Evolutionary conservation across 2,888 invertebrate genomes (phyloP).

Genomic region (Dascillus cervinus): DNA sequence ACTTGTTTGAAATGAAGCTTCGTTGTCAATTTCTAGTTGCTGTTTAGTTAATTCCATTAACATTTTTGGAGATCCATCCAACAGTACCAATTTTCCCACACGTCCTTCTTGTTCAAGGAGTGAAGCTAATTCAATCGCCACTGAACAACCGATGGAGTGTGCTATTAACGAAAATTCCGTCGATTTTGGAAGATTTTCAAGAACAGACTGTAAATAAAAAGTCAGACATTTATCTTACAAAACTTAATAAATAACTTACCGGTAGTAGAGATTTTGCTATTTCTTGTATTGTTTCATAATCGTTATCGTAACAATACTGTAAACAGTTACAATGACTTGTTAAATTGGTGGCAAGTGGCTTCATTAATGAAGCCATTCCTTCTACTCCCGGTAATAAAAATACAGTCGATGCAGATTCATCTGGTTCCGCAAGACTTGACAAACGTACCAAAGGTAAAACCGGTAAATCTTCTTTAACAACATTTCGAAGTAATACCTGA

Average conservation of each 20-base stretch:
- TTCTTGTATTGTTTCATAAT: constrained; percentile 40
- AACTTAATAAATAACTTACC: constrained; percentile 44
- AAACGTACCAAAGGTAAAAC: no score
- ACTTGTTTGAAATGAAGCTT: constrained; percentile 46
- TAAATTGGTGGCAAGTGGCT: no score
- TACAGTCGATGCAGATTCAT: constrained; percentile 35
- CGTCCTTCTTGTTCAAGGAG: constrained; percentile 61
- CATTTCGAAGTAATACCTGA: no score
- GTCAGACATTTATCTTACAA: no score
- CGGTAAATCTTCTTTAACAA: no score
- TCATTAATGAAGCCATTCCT: no score
- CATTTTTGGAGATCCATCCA: constrained; percentile 70
- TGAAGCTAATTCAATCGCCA: constrained; percentile 69
- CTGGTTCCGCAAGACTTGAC: constrained; percentile 8
- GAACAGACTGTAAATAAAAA: constrained; percentile 49
- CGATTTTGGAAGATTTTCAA: constrained; percentile 46
- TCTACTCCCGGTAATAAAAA: constrained; percentile 63
- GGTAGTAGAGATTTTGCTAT: constrained; percentile 48
- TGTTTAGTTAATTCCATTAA: constrained; percentile 45
- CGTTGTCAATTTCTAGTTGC: constrained; percentile 40
- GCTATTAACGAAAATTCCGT: constrained; percentile 67
- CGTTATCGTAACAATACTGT: constrained; percentile 47
- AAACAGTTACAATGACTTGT: constrained; percentile 48
- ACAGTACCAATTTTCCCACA: constrained; percentile 56
- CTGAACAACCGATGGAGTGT: constrained; percentile 80